Percentiles rank a stretch among this genome's conserved stretches.
These are phyloP conservation scores for Calidris pugnax DNA, from an alignment of 2,113 vertebrate genomes.

Conservation along the genomic window DNA sequence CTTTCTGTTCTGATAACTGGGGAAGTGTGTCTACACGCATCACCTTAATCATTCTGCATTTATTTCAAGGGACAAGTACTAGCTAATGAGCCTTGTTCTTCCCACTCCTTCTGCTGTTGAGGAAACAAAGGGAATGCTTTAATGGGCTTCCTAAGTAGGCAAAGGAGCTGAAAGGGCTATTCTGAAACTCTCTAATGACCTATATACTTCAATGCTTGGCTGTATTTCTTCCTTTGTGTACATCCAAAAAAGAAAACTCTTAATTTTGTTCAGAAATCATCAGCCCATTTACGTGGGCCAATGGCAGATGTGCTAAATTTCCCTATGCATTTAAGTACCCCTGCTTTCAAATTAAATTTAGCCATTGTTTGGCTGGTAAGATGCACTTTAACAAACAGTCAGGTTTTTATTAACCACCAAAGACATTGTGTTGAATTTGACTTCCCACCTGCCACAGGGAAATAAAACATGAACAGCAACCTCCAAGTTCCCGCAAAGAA, in stretches of 20 bases:
- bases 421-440: slow-evolving; percentile 52
- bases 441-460: accelerated
- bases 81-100: slow-evolving; percentile 26
- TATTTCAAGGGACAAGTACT: slow-evolving; percentile 22
- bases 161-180: background rate
- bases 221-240: slow-evolving; percentile 4
- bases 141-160: background rate
- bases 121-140: slow-evolving; percentile 22
- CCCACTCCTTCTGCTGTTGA: background rate
- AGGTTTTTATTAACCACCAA: slow-evolving; percentile 16
- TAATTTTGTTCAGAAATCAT: slow-evolving; percentile 50
- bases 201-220: background rate
- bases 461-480: background rate
- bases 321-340: slow-evolving; percentile 66
- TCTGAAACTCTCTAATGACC: slow-evolving; percentile 8
- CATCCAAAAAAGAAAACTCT: background rate
- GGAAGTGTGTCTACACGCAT: background rate
- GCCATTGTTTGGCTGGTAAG: slow-evolving; percentile 55
- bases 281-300: slow-evolving; percentile 20
- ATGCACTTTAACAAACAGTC: slow-evolving; percentile 33
- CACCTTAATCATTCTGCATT: slow-evolving; percentile 20
- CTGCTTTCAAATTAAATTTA: slow-evolving; percentile 52
- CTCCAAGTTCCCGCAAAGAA: background rate
- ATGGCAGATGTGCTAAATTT: slow-evolving; percentile 24
- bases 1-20: slow-evolving; percentile 14